phyloP scores from a whole-genome alignment of 2,113 vertebrate genomes.

The Xenopus laevis region DNA sequence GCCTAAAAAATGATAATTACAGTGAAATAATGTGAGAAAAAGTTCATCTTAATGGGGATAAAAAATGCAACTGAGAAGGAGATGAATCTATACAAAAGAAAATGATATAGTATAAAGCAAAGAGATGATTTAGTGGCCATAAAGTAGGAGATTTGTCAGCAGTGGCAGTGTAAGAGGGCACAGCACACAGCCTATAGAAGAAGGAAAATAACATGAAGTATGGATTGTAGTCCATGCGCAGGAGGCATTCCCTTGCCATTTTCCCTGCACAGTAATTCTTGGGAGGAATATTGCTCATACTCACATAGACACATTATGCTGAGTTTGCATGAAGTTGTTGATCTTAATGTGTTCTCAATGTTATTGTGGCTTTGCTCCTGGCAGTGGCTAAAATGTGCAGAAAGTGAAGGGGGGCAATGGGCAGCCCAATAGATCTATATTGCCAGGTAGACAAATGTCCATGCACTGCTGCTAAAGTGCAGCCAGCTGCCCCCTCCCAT shows the following conservation, averaged over 20 bases:
- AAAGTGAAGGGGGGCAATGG: neutral
- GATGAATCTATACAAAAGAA: no score
- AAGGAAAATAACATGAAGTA: no score
- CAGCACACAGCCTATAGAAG: no score
- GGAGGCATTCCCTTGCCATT: neutral
- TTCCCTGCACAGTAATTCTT: neutral
- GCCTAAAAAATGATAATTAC: no score
- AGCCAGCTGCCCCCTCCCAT: conserved; percentile 37
- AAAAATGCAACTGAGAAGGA: no score
- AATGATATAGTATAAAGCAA: no score
- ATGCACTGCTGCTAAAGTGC: conserved; percentile 30
- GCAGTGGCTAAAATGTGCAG: neutral
- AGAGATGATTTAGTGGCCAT: no score
- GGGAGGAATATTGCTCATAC: neutral
- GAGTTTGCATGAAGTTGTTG: conserved; percentile 42
- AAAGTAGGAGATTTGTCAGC: no score
- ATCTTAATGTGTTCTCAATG: conserved; percentile 7
- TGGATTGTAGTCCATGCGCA: neutral
- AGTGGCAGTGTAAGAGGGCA: no score
- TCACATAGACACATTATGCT: conserved; percentile 17
- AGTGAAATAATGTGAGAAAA: no score
- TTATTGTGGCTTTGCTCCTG: neutral
- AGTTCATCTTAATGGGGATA: no score
- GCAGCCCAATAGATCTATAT: neutral
- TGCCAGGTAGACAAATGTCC: neutral